Percentiles rank a stretch among this genome's conserved stretches.
Conservation (phyloP, 2,797 vertebrate species). For the Chelidonichthys spinosus region DNA sequence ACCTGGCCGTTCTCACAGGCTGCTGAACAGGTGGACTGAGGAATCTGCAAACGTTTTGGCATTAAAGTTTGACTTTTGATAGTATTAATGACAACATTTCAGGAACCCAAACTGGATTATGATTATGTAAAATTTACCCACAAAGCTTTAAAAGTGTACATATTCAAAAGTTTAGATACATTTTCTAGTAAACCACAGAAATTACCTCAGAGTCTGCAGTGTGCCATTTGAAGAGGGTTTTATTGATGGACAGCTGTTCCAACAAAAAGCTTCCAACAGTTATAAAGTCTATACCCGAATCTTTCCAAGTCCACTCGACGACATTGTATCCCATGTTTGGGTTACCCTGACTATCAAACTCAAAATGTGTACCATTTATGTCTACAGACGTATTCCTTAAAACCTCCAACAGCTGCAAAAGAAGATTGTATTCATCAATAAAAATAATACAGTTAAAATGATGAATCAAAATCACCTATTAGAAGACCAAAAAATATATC, state of each 20-base stretch:
- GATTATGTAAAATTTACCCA: neutral
- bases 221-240: constrained; percentile 77
- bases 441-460: neutral
- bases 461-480: neutral
- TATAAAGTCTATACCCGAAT: constrained; percentile 22
- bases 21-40: constrained; percentile 87
- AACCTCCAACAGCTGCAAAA: constrained; percentile 85
- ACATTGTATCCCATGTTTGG: constrained; percentile 84
- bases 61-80: neutral
- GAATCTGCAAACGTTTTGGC: constrained; percentile 79
- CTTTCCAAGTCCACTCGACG: constrained; percentile 85
- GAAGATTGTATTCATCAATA: neutral
- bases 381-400: constrained; percentile 81
- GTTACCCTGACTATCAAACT: constrained; percentile 83
- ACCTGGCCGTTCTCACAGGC: constrained; percentile 86
- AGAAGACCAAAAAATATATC: constrained; percentile 14
- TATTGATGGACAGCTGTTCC: constrained; percentile 67
- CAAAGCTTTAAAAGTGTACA: neutral
- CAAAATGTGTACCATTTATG: constrained; percentile 67
- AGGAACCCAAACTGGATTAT: neutral
- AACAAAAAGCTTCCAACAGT: constrained; percentile 79
- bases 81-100: neutral
- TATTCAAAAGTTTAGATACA: neutral
- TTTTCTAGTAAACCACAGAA: neutral
- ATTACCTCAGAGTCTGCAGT: constrained; percentile 75